These are phyloP conservation scores for Procavia capensis DNA, from an alignment of 2,113 vertebrate species.

Conservation along the genomic window DNA sequence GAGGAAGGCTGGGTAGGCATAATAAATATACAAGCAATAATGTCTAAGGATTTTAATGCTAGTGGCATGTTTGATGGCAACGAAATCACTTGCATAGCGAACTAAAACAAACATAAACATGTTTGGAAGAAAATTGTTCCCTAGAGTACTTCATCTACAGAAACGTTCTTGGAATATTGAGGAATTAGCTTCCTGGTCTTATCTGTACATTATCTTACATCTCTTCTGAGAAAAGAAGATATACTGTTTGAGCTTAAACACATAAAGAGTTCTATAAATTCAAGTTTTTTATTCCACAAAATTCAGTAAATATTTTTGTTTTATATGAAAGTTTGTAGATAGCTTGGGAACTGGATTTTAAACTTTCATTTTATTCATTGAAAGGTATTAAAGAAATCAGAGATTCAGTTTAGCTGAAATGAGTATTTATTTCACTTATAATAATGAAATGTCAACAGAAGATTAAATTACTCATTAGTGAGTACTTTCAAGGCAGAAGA, in stretches of 20 bases:
- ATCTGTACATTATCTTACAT: not conserved
- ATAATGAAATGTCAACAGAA: not conserved
- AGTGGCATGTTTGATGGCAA: not conserved
- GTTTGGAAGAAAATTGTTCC: not conserved
- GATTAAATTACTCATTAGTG: not conserved
- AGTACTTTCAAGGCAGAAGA: not conserved
- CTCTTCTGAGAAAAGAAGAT: not conserved
- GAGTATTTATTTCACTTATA: not conserved
- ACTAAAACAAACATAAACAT: not conserved
- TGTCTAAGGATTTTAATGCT: not conserved
- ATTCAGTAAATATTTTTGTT: not conserved
- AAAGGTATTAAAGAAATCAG: not conserved
- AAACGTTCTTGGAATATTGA: not conserved
- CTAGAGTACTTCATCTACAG: not conserved
- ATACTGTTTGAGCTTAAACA: not conserved
- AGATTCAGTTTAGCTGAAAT: not conserved
- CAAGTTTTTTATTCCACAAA: not conserved
- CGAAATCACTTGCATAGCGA: not conserved
- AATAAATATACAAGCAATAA: not conserved
- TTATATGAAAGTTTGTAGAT: not conserved
- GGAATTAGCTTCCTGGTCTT: not conserved
- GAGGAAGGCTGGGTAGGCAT: not conserved
- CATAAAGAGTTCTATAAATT: not conserved
- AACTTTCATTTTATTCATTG: constrained; percentile 23
- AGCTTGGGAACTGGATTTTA: not conserved